Evolutionary conservation across 1,140 invertebrate genomes (phyloP).

Genomic region (Lysiphlebus fabarum): DNA sequence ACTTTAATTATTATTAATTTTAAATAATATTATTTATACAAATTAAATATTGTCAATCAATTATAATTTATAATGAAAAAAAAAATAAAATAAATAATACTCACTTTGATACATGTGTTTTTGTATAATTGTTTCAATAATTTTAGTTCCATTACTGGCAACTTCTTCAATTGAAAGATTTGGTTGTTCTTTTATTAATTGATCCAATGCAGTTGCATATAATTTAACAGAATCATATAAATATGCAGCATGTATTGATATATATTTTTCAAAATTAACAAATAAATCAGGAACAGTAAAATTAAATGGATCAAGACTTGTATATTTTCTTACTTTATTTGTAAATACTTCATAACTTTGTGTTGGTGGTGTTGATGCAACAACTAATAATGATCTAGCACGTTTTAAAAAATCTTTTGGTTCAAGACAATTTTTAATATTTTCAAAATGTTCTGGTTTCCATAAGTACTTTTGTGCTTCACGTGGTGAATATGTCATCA

Average conservation of each 20-base stretch:
- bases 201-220: conserved; percentile 82
- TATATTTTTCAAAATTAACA: conserved; percentile 67
- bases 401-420: conserved; percentile 66
- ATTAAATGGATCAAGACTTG: conserved; percentile 71
- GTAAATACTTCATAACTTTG: conserved; percentile 75
- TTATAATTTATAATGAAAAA: no score
- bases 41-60: no score
- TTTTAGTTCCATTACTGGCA: conserved; percentile 71
- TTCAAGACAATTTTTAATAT: conserved; percentile 61
- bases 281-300: conserved; percentile 64
- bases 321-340: conserved; percentile 72
- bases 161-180: conserved; percentile 67
- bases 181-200: conserved; percentile 64
- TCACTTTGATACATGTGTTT: conserved; percentile 77
- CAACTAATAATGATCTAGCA: conserved; percentile 78
- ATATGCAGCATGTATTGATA: conserved; percentile 92
- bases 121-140: conserved; percentile 75
- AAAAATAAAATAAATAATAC: conserved; percentile 34
- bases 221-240: conserved; percentile 92
- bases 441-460: conserved; percentile 61
- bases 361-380: conserved; percentile 77
- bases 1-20: no score
- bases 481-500: conserved; percentile 75
- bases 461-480: conserved; percentile 84
- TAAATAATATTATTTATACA: no score